Evolutionary conservation across 2,113 vertebrate species (phyloP).

Genomic region (Coptodon rendalli): DNA sequence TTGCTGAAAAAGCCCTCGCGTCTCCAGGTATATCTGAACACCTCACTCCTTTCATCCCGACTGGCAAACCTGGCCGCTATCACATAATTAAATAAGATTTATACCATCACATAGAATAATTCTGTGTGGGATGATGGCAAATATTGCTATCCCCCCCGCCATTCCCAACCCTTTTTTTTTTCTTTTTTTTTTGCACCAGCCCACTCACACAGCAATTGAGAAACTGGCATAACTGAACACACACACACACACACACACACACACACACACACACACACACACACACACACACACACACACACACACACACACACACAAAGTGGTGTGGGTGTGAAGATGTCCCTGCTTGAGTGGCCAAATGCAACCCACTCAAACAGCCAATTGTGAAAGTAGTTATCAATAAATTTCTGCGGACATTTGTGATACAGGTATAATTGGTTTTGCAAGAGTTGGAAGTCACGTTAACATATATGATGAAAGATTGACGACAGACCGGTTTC

Average conservation of each 20-base stretch:
- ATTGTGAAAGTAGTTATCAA: constrained; percentile 41
- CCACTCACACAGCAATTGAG: constrained; percentile 51
- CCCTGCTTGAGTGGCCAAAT: constrained; percentile 51
- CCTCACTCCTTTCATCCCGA: constrained; percentile 37
- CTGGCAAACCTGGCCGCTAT: constrained; percentile 23
- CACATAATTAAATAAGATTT: constrained; percentile 56
- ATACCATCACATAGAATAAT: constrained; percentile 56
- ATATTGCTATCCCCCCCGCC: not conserved
- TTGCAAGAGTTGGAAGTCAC: not conserved
- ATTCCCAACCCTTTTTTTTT: not conserved
- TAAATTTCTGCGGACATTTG: constrained; percentile 17
- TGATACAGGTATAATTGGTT: constrained; percentile 31
- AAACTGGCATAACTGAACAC: constrained; percentile 45
- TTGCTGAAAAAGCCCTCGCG: not conserved
- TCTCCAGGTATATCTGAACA: constrained; percentile 42
- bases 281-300: not conserved
- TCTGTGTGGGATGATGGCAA: constrained; percentile 55
- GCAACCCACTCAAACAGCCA: constrained; percentile 43
- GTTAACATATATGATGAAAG: constrained; percentile 8
- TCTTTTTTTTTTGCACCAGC: constrained; percentile 28
- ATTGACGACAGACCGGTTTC: not conserved
- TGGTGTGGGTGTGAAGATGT: constrained; percentile 60
- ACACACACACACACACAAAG: not conserved
- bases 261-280: not conserved
- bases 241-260: not conserved